A percentile compares a stretch with the other conserved stretches of the same genome.
These are phyloP conservation scores for Pachyramphus minor DNA, from an alignment of 2,113 vertebrate genomes.

Conservation along the genomic window DNA sequence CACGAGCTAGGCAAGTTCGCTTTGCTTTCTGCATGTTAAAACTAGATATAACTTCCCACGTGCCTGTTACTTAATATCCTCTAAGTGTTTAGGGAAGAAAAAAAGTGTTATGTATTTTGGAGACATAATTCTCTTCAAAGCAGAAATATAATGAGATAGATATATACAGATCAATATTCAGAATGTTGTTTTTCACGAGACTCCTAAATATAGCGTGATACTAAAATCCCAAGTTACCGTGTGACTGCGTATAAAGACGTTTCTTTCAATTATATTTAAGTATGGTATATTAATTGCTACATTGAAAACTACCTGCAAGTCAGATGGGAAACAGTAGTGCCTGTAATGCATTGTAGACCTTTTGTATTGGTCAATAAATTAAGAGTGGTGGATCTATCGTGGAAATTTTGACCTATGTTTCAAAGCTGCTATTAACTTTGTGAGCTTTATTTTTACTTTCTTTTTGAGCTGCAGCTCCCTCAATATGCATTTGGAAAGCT, in stretches of 20 bases:
- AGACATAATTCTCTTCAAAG: neutral
- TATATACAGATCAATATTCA: rapidly evolving
- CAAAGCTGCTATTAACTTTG: neutral
- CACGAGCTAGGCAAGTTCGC: neutral
- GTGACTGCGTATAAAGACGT: neutral
- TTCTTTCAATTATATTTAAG: neutral
- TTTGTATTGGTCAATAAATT: rapidly evolving
- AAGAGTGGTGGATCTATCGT: rapidly evolving
- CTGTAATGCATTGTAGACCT: neutral
- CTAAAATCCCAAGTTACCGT: neutral
- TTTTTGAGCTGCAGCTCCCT: neutral
- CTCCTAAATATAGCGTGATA: neutral
- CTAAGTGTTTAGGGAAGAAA: neutral
- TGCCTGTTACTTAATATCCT: neutral
- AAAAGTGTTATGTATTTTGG: neutral
- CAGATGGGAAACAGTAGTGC: neutral
- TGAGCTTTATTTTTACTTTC: slow-evolving; percentile 6
- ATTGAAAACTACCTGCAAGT: neutral
- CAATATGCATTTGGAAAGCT: neutral
- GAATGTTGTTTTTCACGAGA: neutral
- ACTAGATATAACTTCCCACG: neutral
- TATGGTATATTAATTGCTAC: rapidly evolving
- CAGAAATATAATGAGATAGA: rapidly evolving
- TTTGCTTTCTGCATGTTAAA: neutral
- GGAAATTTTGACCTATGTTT: neutral